phyloP scores from a whole-genome alignment of 2,888 invertebrate species.

The Cerceris ruficornis region DNA sequence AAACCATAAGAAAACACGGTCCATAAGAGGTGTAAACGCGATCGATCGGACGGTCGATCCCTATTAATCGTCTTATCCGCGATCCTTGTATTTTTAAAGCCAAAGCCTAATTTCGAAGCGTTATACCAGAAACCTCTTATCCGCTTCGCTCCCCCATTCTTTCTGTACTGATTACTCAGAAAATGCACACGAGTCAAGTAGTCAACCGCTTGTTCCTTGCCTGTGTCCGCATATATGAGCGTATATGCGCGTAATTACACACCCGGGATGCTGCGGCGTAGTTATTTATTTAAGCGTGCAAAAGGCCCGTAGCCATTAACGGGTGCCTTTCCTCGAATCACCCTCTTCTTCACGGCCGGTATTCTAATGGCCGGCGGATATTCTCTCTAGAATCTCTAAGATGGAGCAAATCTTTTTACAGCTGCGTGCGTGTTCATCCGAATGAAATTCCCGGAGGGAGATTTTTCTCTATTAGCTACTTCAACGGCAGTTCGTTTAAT shows the following conservation, averaged over 20 bases:
- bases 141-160: conserved; percentile 30
- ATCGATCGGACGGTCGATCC: background rate
- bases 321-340: conserved; percentile 54
- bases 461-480: background rate
- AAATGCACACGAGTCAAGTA: conserved; percentile 52
- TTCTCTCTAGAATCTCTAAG: conserved; percentile 27
- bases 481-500: background rate
- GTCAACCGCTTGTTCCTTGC: conserved; percentile 7
- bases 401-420: background rate
- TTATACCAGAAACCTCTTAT: conserved; percentile 55
- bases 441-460: background rate
- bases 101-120: conserved; percentile 58
- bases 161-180: conserved; percentile 56
- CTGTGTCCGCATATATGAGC: conserved; percentile 4
- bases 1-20: background rate
- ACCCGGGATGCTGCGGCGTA: conserved; percentile 42
- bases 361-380: conserved; percentile 60
- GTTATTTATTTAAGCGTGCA: conserved; percentile 68
- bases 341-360: conserved; percentile 43
- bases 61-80: conserved; percentile 40
- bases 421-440: background rate
- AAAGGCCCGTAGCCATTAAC: conserved; percentile 67
- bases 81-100: conserved; percentile 58
- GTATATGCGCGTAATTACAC: conserved; percentile 54
- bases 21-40: background rate